phyloP scores from a whole-genome alignment of 64 coral and sea anemone genomes.

The Catalaphyllia jardinei region DNA sequence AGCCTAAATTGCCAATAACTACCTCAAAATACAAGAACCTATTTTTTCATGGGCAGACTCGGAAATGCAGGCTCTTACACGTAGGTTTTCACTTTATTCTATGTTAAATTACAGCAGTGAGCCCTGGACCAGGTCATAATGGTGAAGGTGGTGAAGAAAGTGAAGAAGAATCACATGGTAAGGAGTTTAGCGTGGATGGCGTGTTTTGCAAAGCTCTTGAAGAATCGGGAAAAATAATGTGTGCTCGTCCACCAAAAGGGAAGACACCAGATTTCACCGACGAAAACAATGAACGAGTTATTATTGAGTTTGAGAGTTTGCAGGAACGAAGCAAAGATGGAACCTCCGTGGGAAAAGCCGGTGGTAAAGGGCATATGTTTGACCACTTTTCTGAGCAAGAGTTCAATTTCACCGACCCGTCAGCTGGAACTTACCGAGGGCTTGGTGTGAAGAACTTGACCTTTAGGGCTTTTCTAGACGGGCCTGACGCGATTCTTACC shows the following conservation, averaged over 20 bases:
- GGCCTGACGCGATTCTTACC: neutral
- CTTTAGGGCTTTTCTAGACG: neutral
- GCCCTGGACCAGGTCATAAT: neutral
- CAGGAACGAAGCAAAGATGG: slow-evolving; percentile 12
- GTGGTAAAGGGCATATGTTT: neutral
- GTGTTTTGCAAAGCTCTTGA: slow-evolving; percentile 22
- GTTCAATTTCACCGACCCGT: neutral
- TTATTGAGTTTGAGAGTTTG: slow-evolving; percentile 30
- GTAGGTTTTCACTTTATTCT: neutral
- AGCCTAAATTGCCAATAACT: too few relatives aligned
- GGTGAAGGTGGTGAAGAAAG: neutral
- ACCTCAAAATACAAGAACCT: too few relatives aligned
- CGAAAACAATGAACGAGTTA: neutral
- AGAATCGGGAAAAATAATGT: slow-evolving; percentile 1
- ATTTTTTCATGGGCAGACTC: too few relatives aligned
- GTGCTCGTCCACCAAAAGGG: neutral
- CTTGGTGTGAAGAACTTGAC: slow-evolving; percentile 21
- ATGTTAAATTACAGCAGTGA: neutral
- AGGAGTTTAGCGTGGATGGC: neutral
- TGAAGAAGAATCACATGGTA: neutral
- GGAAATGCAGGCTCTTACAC: too few relatives aligned
- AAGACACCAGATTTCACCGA: slow-evolving; percentile 1
- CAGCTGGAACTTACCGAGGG: neutral
- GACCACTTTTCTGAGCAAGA: neutral
- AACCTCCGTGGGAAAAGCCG: neutral